Evolutionary conservation across 2,113 vertebrate species (phyloP).

Genomic region (Dolichallabes microphthalmus): DNA sequence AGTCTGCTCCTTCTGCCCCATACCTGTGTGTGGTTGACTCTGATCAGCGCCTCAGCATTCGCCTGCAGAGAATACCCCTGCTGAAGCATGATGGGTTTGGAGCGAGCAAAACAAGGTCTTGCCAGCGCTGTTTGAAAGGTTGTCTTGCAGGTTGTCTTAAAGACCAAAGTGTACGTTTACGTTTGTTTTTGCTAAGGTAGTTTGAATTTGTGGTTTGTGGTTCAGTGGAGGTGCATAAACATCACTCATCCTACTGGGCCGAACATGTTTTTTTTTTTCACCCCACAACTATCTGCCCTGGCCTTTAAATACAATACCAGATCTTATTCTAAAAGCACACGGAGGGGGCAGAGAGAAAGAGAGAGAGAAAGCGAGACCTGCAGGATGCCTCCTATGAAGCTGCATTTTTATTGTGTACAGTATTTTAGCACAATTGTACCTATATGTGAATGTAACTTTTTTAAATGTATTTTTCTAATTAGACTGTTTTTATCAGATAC

Average conservation of each 20-base stretch:
- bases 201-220: conserved; percentile 10
- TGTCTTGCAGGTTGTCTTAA: conserved; percentile 49
- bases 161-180: conserved; percentile 40
- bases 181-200: conserved; percentile 25
- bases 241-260: conserved; percentile 35
- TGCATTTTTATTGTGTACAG: conserved; percentile 6
- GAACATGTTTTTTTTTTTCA: conserved; percentile 21
- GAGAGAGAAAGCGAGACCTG: conserved; percentile 17
- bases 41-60: conserved; percentile 40
- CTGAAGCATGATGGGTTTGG: conserved; percentile 66
- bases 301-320: conserved; percentile 46
- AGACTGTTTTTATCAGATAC: no score
- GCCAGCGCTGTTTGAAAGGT: conserved; percentile 51
- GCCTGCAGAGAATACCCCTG: conserved; percentile 60
- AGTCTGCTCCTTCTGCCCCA: conserved; percentile 25
- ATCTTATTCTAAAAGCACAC: conserved; percentile 40
- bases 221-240: conserved; percentile 41
- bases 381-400: conserved; percentile 5
- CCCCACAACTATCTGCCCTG: neutral
- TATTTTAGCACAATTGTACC: conserved; percentile 26
- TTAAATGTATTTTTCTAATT: no score
- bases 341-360: neutral
- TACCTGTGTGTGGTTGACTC: conserved; percentile 31
- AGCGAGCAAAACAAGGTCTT: conserved; percentile 55
- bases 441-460: neutral